Conservation (phyloP, 1,140 invertebrate genomes). For the Pseudomyrmex dendroicus region DNA sequence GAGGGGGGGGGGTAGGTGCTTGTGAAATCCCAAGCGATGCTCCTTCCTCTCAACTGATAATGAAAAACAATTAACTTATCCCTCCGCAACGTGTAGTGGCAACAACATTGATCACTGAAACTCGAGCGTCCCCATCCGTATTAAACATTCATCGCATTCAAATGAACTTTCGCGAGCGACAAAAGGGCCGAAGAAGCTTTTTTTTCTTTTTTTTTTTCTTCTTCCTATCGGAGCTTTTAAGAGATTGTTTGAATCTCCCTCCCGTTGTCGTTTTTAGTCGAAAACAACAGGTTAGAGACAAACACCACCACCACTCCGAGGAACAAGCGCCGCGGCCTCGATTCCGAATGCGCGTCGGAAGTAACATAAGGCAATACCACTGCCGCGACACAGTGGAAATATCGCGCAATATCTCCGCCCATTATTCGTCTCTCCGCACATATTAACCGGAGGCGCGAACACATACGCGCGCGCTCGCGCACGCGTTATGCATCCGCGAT, state of each 20-base stretch:
- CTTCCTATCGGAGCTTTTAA: conserved; percentile 46
- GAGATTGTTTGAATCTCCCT: conserved; percentile 39
- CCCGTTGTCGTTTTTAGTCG: conserved; percentile 7
- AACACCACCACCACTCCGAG: not conserved
- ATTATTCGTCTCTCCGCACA: not conserved
- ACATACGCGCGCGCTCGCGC: conserved; percentile 3
- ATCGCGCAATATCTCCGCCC: not conserved
- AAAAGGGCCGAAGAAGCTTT: not conserved
- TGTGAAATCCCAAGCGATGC: not conserved
- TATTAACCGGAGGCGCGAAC: conserved; percentile 6
- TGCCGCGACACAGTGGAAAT: not conserved
- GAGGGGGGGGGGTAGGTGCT: not conserved
- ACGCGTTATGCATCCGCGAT: conserved; percentile 21
- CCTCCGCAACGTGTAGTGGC: not conserved
- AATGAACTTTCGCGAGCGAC: too few relatives aligned
- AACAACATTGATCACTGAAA: not conserved
- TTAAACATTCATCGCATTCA: too few relatives aligned
- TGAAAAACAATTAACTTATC: not conserved
- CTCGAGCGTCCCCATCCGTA: too few relatives aligned
- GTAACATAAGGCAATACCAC: not conserved
- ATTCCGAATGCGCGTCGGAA: conserved; percentile 24
- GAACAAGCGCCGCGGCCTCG: conserved; percentile 46
- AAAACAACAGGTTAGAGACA: conserved; percentile 2
- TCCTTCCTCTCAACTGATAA: not conserved
- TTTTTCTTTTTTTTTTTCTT: not conserved